Base-by-base conservation (phyloP, 2,113 vertebrate species). In the Tichodroma muraria region DNA sequence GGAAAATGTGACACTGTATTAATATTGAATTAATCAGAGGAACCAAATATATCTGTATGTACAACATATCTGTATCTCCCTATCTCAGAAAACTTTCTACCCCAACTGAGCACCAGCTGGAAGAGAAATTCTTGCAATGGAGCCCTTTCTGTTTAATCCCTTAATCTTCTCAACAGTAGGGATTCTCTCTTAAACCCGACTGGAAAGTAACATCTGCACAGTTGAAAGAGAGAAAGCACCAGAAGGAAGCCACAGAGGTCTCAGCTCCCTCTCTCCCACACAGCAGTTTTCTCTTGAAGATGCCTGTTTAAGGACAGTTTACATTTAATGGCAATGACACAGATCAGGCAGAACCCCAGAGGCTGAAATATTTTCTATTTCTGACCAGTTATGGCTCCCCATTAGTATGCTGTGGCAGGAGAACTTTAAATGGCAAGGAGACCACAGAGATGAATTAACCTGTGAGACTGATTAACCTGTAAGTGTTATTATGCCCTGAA, bases 141-240 rank as follows among this genome's bases (percentile, higher is more conserved):
- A 95, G 90, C 90, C 92, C 88, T 97, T 96, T 95, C 91, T 88
- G 44, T 70, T 96, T 95, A 97, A 97, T 97, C 93, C 84, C 96
- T 97, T 97, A 97, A 97, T 97, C 97, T 98, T 96, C 97, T 97
- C 95, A 97, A 95, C 93, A 97, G 94, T 78, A 94, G 95, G 93
- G 94, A 82, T 95, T 96, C 95, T 94, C 92, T 97, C 95, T 97
- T 94, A 97, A 91, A 95, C 91, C 86, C 31, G 7, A 80, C 91
- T 94, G 94, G 97, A 89, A 93, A 94, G 94, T 95, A 87, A 97
- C 93, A 97, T 95, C 92, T 97, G 97, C 95, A 93, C 91, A 90
- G 81, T 83, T 96, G 50, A 77, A 90, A 90, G 94, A 93, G 78
- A 81, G 53, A 64, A 72, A 79, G 20, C 70, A 78, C 65, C 90